Base-by-base conservation (phyloP, 2,113 vertebrate genomes). In the Prionailurus bengalensis region DNA sequence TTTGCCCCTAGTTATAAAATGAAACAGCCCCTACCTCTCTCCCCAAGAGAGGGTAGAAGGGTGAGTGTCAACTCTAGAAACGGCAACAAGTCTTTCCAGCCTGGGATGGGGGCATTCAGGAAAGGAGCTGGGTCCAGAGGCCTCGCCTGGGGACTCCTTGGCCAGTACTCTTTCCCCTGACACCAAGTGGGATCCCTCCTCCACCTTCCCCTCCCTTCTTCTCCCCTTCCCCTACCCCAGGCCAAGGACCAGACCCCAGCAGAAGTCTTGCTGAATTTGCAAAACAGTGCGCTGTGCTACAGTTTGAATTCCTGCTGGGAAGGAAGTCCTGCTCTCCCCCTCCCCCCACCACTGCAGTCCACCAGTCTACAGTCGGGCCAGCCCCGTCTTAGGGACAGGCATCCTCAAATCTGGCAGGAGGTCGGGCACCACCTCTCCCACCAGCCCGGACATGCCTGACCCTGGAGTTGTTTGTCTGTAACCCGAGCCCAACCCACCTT, bases 161-260 rank as follows among this genome's bases (percentile, higher is more conserved):
- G 8, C 51, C 58, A 53, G 25, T 29, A 4, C n/a, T 76, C 81
- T 65, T 48, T 65, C 53, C 25, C 66, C 83, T 33, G 19, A 78
- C 29, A 78, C n/a, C 80, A 74, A 79, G n/a, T 7, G n/a, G 36
- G 13, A 23, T 33, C 61, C 17, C 6, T 1, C 7, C 6, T 39
- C n/a, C 55, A 21, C 65, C 55, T 13, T n/a, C 2, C 0, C n/a
- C 66, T 48, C 21, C 19, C 33, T 13, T 66, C 23, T 76, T 42
- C 61, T 51, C 2, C 16, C 33, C 0, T 1, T 1, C 25, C 8
- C 5, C 4, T 14, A 33, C 27, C 21, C 39, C 23, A 80, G 31
- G 42, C 27, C 39, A 45, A 12, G 2, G 5, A 45, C 73, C 23
- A 45, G 48, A 45, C 33, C 51, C 27, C 21, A 1, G 48, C 92